These are phyloP conservation scores for Coremacera marginata DNA, from an alignment of 2,888 invertebrate species.

Conservation along the genomic window DNA sequence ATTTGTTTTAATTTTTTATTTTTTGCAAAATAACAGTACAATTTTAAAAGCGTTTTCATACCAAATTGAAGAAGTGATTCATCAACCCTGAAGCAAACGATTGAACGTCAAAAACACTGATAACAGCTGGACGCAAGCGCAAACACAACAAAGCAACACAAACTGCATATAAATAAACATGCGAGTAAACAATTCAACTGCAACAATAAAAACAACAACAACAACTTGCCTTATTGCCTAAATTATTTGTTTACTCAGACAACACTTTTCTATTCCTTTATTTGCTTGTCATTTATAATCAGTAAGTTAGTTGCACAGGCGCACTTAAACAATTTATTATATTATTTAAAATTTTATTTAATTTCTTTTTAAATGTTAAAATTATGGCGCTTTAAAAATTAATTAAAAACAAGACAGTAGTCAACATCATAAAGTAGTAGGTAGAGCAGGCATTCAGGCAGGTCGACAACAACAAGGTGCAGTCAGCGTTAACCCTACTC, in stretches of 20 bases:
- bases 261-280: background rate
- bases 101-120: no score
- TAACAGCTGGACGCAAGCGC: no score
- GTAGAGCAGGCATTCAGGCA: background rate
- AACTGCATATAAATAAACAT: no score
- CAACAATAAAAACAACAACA: background rate
- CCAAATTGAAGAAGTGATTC: no score
- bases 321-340: background rate
- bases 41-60: no score
- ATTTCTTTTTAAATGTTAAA: background rate
- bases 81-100: no score
- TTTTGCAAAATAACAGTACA: no score
- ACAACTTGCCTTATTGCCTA: background rate
- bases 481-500: slow-evolving; percentile 12
- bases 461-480: background rate
- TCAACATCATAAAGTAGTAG: background rate
- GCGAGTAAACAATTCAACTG: no score
- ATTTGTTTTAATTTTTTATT: no score
- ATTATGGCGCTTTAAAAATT: background rate
- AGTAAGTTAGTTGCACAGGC: background rate
- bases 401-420: background rate
- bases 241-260: background rate
- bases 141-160: no score
- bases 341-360: no score
- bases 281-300: no score